Conservation (phyloP, 2,113 vertebrate genomes). For the Colinus virginianus region DNA sequence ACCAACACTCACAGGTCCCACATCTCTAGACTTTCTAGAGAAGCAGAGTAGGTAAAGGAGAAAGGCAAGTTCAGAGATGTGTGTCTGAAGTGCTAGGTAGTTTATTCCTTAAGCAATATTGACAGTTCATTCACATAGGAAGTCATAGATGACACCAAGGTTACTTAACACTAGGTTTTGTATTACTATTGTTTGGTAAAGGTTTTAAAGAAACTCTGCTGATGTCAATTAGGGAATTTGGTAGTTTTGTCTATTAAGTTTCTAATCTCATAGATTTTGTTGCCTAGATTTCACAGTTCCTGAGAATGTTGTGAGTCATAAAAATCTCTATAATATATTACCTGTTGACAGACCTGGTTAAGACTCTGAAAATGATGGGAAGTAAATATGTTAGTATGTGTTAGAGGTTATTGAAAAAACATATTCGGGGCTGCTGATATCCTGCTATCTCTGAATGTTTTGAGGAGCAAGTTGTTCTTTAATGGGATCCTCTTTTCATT, state of each 20-base stretch:
- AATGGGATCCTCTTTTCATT: conserved; percentile 40
- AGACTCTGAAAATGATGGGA: background rate
- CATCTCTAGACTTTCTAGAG: background rate
- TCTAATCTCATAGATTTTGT: background rate
- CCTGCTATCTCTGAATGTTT: background rate
- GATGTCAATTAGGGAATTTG: background rate
- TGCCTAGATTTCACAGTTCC: conserved; percentile 19
- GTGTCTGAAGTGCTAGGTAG: background rate
- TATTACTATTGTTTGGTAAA: background rate
- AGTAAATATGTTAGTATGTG: background rate
- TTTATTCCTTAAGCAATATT: background rate
- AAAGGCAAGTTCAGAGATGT: background rate
- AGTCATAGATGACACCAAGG: background rate
- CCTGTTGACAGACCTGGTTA: conserved; percentile 33
- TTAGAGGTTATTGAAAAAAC: conserved; percentile 30
- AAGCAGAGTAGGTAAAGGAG: background rate
- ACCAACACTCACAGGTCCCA: background rate
- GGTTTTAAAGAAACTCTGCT: background rate
- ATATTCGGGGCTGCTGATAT: background rate
- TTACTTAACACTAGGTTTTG: background rate
- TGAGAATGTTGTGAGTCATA: conserved; percentile 38
- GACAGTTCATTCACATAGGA: background rate
- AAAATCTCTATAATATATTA: background rate
- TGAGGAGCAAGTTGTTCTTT: background rate
- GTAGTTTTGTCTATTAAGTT: background rate